Conservation (phyloP, 2,888 invertebrate genomes). For the Drosophila pegasa region DNA sequence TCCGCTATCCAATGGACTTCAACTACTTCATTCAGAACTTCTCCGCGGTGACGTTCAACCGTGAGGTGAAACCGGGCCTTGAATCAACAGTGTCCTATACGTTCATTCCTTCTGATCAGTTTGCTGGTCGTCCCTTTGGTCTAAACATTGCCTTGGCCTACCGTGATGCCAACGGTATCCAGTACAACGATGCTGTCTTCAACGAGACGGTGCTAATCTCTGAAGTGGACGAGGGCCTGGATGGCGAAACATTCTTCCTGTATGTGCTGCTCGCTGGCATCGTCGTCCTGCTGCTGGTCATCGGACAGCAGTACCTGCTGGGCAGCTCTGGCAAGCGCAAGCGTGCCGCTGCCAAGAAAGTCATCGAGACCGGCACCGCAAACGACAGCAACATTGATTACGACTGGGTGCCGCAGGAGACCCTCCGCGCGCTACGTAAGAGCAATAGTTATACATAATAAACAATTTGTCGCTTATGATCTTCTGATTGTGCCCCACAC, state of each 20-base stretch:
- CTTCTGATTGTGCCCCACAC: slow-evolving; percentile 62
- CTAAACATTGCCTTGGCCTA: slow-evolving; percentile 96
- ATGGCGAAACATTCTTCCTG: slow-evolving; percentile 99
- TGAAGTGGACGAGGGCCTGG: slow-evolving; percentile 98
- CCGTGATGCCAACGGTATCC: slow-evolving; percentile 89
- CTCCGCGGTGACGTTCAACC: slow-evolving; percentile 94
- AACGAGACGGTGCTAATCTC: slow-evolving; percentile 98
- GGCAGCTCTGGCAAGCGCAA: slow-evolving; percentile 92
- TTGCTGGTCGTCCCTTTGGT: slow-evolving; percentile 98
- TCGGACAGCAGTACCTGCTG: slow-evolving; percentile 94
- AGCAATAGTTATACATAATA: not conserved
- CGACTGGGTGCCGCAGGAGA: slow-evolving; percentile 98
- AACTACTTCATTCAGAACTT: slow-evolving; percentile 99
- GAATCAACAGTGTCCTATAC: slow-evolving; percentile 98
- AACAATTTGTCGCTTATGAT: not conserved
- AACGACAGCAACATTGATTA: slow-evolving; percentile 97
- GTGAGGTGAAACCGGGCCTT: slow-evolving; percentile 94
- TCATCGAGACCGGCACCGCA: slow-evolving; percentile 95
- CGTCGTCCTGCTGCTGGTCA: slow-evolving; percentile 93
- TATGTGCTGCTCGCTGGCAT: slow-evolving; percentile 97
- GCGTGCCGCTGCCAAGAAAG: slow-evolving; percentile 86
- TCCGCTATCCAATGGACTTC: slow-evolving; percentile 99
- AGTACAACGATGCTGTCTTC: slow-evolving; percentile 94
- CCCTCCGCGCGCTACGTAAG: slow-evolving; percentile 93
- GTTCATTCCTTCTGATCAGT: slow-evolving; percentile 97